A percentile compares a stretch with the other conserved stretches of the same genome.
phyloP scores from a whole-genome alignment of 1,140 invertebrate species.

The Archegozetes longisetosus region DNA sequence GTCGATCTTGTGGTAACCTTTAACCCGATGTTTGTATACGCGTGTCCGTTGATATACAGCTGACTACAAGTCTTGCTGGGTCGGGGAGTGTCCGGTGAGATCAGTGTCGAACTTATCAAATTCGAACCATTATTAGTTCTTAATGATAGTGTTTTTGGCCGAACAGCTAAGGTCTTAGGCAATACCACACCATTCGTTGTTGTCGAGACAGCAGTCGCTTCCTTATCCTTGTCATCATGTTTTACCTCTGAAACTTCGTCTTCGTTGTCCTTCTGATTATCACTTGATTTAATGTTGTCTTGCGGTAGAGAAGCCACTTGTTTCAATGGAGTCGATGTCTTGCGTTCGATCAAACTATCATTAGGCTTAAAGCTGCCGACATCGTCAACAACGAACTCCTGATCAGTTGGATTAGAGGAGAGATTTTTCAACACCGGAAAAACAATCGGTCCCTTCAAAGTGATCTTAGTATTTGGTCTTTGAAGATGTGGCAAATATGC shows the following conservation, averaged over 20 bases:
- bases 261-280: background rate
- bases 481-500: constrained; percentile 15
- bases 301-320: background rate
- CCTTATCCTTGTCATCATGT: background rate
- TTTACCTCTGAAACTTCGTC: background rate
- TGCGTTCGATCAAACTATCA: background rate
- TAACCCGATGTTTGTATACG: constrained; percentile 75
- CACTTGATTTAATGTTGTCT: background rate
- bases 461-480: constrained; percentile 12
- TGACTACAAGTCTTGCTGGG: constrained; percentile 73
- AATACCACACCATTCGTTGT: background rate
- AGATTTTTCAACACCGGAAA: constrained; percentile 14
- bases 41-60: constrained; percentile 69
- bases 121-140: constrained; percentile 1
- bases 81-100: constrained; percentile 71
- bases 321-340: background rate
- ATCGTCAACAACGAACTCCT: constrained; percentile 7
- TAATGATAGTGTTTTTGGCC: constrained; percentile 3
- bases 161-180: background rate
- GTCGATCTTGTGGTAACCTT: constrained; percentile 77
- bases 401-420: background rate
- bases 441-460: constrained; percentile 7
- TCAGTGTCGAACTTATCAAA: constrained; percentile 27
- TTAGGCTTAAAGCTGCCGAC: background rate
- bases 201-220: background rate